These are phyloP conservation scores for Lasioglossum marginatum DNA, from an alignment of 2,888 invertebrate genomes.

Conservation along the genomic window DNA sequence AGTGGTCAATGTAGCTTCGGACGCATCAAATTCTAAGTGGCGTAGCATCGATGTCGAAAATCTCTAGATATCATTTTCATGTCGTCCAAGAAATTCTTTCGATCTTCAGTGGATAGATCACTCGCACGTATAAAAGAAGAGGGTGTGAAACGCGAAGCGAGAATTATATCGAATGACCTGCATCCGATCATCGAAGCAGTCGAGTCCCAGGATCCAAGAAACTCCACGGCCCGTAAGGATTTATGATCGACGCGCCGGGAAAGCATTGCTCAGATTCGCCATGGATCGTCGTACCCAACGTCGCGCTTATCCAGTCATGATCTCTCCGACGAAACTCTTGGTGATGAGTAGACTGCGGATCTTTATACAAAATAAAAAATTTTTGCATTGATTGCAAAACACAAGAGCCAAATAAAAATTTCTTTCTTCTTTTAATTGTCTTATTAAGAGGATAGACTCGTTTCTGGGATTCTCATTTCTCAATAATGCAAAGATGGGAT, in stretches of 20 bases:
- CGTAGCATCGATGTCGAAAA: neutral
- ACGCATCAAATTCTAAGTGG: neutral
- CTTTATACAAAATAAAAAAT: no score
- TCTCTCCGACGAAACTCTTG: constrained; percentile 26
- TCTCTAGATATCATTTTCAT: neutral
- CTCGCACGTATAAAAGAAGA: constrained; percentile 32
- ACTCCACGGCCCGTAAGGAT: constrained; percentile 15
- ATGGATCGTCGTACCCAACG: constrained; percentile 27
- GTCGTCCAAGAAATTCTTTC: neutral
- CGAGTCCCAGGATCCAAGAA: constrained; percentile 21
- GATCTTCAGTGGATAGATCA: neutral
- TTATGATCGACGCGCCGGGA: constrained; percentile 22
- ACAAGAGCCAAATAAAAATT: no score
- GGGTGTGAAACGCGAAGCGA: constrained; percentile 36
- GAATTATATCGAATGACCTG: constrained; percentile 62
- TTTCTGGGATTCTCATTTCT: no score
- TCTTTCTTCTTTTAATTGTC: no score
- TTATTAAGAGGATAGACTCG: no score
- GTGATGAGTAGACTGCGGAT: constrained; percentile 19
- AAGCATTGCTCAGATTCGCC: constrained; percentile 15
- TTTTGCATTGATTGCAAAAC: no score
- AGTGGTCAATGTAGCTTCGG: neutral
- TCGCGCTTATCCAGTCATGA: constrained; percentile 1
- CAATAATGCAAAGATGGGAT: no score
- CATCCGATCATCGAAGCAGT: constrained; percentile 62